A percentile compares a stretch with the other conserved stretches of the same genome.
Conservation (phyloP, 2,113 vertebrate genomes). For the Stictonetta naevosa region DNA sequence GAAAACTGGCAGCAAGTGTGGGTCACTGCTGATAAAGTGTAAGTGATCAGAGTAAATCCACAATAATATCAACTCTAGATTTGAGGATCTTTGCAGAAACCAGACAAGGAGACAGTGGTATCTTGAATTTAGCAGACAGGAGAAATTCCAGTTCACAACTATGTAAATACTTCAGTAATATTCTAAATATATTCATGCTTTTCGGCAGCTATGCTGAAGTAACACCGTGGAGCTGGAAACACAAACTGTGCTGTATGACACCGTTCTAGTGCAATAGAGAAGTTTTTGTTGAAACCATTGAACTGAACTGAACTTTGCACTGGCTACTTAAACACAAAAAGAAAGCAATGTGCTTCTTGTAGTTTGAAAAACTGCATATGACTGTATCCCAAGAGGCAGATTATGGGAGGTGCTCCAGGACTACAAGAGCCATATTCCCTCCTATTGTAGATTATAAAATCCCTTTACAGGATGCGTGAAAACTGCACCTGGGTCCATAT, state of each 20-base stretch:
- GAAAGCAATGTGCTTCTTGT: constrained; percentile 62
- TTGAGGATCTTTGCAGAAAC: not conserved
- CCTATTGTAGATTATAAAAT: constrained; percentile 51
- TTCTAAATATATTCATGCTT: not conserved
- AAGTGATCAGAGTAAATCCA: not conserved
- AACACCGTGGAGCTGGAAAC: constrained; percentile 9
- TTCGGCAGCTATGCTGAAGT: not conserved
- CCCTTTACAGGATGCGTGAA: constrained; percentile 71
- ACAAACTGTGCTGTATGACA: constrained; percentile 16
- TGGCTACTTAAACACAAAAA: constrained; percentile 37
- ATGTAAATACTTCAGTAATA: not conserved
- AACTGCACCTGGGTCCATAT: constrained; percentile 59
- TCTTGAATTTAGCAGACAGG: constrained; percentile 36
- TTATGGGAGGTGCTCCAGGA: constrained; percentile 53
- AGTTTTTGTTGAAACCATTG: constrained; percentile 44
- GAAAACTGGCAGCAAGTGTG: not conserved
- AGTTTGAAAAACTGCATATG: constrained; percentile 38
- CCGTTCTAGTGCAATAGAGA: not conserved
- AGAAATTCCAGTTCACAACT: constrained; percentile 35
- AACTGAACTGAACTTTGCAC: constrained; percentile 53
- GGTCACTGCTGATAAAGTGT: not conserved
- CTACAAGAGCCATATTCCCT: constrained; percentile 18
- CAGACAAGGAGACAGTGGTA: not conserved
- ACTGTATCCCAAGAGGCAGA: constrained; percentile 41
- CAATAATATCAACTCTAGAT: not conserved